Conservation (phyloP, 2,888 invertebrate genomes). For the Argyra leucocephala region DNA sequence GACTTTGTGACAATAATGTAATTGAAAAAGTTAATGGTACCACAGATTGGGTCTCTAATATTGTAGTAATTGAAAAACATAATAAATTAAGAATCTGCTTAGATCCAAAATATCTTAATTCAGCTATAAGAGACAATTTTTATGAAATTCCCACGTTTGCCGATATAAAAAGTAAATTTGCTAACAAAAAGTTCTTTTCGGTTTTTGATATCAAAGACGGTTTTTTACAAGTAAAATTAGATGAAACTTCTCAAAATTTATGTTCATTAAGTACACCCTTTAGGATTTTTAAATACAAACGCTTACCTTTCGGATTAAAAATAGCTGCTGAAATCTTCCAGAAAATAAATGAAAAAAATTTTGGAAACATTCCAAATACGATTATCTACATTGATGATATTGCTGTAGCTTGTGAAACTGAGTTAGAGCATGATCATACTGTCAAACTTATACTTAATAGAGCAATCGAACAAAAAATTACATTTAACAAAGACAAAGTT, state of each 20-base stretch:
- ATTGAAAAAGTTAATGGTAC: neutral
- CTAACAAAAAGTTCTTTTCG: too few species aligned
- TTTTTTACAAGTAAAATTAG: too few species aligned
- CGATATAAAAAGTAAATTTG: neutral
- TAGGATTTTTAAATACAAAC: slow-evolving; percentile 6
- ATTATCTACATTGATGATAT: slow-evolving; percentile 33
- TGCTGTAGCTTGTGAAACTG: slow-evolving; percentile 17
- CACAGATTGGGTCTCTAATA: slow-evolving; percentile 16
- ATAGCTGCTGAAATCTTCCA: slow-evolving; percentile 21
- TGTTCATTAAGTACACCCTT: too few species aligned
- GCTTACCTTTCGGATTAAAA: slow-evolving; percentile 17
- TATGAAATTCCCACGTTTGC: slow-evolving; percentile 15
- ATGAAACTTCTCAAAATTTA: too few species aligned
- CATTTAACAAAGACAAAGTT: slow-evolving; percentile 14
- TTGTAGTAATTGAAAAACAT: slow-evolving; percentile 7
- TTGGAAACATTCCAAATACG: slow-evolving; percentile 26
- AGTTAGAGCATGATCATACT: slow-evolving; percentile 26
- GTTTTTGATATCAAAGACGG: too few species aligned
- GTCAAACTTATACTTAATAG: slow-evolving; percentile 19
- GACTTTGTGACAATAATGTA: neutral
- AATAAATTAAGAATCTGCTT: slow-evolving; percentile 3
- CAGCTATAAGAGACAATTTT: slow-evolving; percentile 14
- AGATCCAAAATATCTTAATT: neutral
- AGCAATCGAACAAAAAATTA: slow-evolving; percentile 14
- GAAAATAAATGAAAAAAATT: slow-evolving; percentile 22